Percentiles rank a stretch among this genome's conserved stretches.
These are phyloP conservation scores for Bovichtus diacanthus DNA, from an alignment of 2,797 vertebrate species.

Conservation along the genomic window DNA sequence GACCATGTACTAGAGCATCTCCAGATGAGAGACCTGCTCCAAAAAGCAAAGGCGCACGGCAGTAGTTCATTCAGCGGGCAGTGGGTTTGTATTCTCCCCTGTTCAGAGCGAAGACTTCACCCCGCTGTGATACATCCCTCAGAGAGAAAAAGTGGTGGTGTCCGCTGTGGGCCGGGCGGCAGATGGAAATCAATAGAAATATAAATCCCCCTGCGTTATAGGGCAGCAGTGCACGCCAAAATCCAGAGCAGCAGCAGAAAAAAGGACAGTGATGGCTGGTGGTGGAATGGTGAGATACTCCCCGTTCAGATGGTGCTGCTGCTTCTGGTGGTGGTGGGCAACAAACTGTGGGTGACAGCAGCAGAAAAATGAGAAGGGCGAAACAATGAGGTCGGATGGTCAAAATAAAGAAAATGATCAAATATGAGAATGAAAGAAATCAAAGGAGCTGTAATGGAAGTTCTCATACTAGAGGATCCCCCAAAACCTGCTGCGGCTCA, in stretches of 20 bases:
- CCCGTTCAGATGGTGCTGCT: slow-evolving; percentile 62
- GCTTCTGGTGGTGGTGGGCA: slow-evolving; percentile 49
- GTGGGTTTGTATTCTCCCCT: slow-evolving; percentile 63
- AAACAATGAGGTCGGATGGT: slow-evolving; percentile 73
- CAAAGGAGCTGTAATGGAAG: slow-evolving; percentile 80
- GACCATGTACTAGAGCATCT: slow-evolving; percentile 74
- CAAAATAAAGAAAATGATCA: slow-evolving; percentile 70
- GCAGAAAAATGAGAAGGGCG: slow-evolving; percentile 60
- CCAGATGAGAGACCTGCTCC: slow-evolving; percentile 69
- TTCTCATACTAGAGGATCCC: slow-evolving; percentile 77
- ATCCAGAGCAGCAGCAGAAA: slow-evolving; percentile 70
- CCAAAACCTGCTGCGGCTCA: slow-evolving; percentile 56
- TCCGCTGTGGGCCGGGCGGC: slow-evolving; percentile 48
- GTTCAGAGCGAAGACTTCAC: slow-evolving; percentile 59
- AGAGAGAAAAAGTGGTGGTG: slow-evolving; percentile 57
- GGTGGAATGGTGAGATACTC: slow-evolving; percentile 67
- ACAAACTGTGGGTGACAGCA: slow-evolving; percentile 70
- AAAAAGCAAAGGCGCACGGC: slow-evolving; percentile 62
- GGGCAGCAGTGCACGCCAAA: slow-evolving; percentile 66
- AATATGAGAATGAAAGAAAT: slow-evolving; percentile 75
- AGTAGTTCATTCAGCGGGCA: slow-evolving; percentile 71
- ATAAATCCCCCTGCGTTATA: slow-evolving; percentile 78
- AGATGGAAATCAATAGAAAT: slow-evolving; percentile 52
- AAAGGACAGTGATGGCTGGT: slow-evolving; percentile 34
- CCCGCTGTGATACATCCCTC: slow-evolving; percentile 78